Evolutionary conservation across 2,888 invertebrate genomes (phyloP), one percentile per base, ranked within the genome.

Genomic region (Agonopterix heracliana): DNA sequence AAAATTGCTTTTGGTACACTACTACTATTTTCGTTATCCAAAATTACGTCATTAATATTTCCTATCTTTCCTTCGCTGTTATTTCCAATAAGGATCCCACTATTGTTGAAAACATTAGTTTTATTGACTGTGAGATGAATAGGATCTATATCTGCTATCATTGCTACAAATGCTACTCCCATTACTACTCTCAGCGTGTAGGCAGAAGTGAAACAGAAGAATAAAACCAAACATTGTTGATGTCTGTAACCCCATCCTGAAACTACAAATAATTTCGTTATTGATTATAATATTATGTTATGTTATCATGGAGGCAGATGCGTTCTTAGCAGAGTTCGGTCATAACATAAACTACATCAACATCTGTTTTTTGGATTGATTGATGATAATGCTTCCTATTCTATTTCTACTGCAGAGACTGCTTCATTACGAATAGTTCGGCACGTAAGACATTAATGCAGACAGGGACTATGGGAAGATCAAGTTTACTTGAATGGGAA

Each of bases 161-260:
- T 93, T 1, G 91, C 92, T 0, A 93, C 92, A 14, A 93, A 75
- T 0, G 91, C 91, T 0, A 93, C 91, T 0, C 93, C 92, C 70
- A 93, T 87, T 54, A 91, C 91, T 0, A 92, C 85, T 52, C 93
- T 77, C 77, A 92, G 89, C 9, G 90, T 91, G 70, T 92, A 93
- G 2, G 90, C 91, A 41, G 90, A 84, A 0, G 90, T 79, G 12
- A 92, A 74, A 1, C 91, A 84, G 10, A 89, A 64, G 59, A 92
- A 91, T 44, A 92, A 71, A 44, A 93, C 71, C 0, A 91, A 52
- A 11, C 90, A 85, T 67, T 93, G 93, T 38, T 89, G 74, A 62
- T 93, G 93, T 41, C 93, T 78, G 52, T 69, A 69, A 1, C 85
- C 85, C 71, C 72, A 83, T 54, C 63, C 71, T 70, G 71, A 61